Conservation (phyloP, 2,888 invertebrate genomes). For the Busseola fusca region DNA sequence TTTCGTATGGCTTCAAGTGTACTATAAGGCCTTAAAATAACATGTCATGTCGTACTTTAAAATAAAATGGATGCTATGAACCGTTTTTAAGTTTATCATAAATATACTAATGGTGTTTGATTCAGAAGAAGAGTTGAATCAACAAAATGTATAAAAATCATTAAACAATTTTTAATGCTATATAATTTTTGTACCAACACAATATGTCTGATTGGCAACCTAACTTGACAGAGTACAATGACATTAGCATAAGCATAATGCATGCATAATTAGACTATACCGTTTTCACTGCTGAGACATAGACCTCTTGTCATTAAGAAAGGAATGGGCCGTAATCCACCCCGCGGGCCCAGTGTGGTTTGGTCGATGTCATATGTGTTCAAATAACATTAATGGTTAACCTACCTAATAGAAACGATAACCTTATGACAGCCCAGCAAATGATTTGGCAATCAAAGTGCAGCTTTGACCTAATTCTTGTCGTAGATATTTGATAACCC, state of each 20-base stretch:
- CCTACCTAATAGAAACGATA: background rate
- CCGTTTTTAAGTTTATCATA: constrained; percentile 10
- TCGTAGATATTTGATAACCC: background rate
- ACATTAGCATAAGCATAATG: background rate
- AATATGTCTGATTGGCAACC: background rate
- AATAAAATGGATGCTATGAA: constrained; percentile 20
- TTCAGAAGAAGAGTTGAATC: background rate
- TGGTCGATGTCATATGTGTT: background rate
- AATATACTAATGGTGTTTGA: constrained; percentile 7
- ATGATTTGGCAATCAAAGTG: background rate
- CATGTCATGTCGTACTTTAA: constrained; percentile 42
- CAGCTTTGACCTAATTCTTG: background rate
- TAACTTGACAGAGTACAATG: background rate
- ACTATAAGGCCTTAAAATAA: constrained; percentile 52
- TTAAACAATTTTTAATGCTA: background rate
- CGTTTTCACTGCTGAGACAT: background rate
- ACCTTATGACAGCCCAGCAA: background rate
- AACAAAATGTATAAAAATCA: background rate
- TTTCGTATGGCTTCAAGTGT: constrained; percentile 41
- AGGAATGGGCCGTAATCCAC: background rate
- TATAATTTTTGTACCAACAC: background rate
- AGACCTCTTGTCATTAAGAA: background rate
- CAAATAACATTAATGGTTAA: background rate
- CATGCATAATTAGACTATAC: background rate
- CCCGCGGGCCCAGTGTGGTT: background rate